Evolutionary conservation across 2,797 vertebrate species (phyloP).

Genomic region (Anguilla obscura): DNA sequence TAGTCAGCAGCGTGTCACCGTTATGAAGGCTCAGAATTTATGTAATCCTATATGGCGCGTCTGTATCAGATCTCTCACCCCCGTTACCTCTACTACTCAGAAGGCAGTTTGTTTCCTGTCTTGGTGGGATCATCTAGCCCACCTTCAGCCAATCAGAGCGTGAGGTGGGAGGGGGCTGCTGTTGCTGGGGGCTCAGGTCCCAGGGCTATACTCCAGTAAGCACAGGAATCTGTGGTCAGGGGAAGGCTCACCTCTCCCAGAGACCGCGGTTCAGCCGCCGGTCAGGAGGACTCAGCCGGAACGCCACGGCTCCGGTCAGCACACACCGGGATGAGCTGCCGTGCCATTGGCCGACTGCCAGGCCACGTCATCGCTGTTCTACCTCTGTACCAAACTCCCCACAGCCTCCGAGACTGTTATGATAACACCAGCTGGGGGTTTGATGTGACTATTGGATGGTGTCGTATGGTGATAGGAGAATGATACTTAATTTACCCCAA

Average conservation of each 20-base stretch:
- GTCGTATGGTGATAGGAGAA: neutral
- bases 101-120: neutral
- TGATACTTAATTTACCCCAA: neutral
- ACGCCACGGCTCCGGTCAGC: constrained; percentile 28
- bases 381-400: neutral
- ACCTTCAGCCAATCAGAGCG: constrained; percentile 1
- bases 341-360: constrained; percentile 46
- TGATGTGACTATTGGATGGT: neutral
- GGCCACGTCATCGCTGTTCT: constrained; percentile 23
- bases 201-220: constrained; percentile 49
- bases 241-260: constrained; percentile 28
- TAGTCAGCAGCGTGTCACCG: neutral
- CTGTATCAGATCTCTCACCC: neutral
- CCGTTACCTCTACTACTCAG: neutral
- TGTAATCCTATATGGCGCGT: neutral
- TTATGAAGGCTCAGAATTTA: neutral
- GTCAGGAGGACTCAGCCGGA: constrained; percentile 63
- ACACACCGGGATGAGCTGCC: constrained; percentile 10
- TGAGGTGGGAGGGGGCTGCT: neutral
- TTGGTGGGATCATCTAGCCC: neutral
- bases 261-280: constrained; percentile 56
- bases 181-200: constrained; percentile 33
- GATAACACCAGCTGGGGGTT: neutral
- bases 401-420: neutral
- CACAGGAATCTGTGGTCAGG: constrained; percentile 41